phyloP scores from a whole-genome alignment of 1,140 invertebrate species.

The Temnothorax nylanderi region DNA sequence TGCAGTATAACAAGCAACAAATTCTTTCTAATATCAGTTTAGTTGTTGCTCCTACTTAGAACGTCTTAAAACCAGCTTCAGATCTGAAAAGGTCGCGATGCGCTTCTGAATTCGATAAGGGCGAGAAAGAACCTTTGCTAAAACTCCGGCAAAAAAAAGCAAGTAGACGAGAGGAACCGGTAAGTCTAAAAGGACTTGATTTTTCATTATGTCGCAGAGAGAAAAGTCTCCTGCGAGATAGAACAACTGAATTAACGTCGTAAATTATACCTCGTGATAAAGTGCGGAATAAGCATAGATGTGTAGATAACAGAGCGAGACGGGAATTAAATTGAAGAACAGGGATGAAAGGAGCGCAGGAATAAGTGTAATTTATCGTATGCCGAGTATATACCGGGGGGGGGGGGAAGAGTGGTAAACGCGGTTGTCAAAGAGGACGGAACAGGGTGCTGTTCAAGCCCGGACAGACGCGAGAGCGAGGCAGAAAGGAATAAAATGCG shows the following conservation, averaged over 20 bases:
- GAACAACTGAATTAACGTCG: conserved; percentile 56
- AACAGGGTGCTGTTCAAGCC: conserved; percentile 18
- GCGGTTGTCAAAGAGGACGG: not conserved
- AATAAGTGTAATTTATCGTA: conserved; percentile 43
- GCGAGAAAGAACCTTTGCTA: not conserved
- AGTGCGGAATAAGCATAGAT: conserved; percentile 48
- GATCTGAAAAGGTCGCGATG: not conserved
- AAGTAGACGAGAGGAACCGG: not conserved
- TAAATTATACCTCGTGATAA: conserved; percentile 54
- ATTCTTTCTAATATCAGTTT: not conserved
- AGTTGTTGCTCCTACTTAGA: not conserved
- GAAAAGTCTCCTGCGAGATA: conserved; percentile 36
- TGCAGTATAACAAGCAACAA: not conserved
- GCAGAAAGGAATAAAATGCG: not conserved
- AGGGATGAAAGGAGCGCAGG: conserved; percentile 1
- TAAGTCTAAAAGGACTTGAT: conserved; percentile 8
- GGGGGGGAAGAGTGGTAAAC: not conserved
- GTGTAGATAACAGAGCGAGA: conserved; percentile 23
- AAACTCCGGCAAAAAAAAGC: not conserved
- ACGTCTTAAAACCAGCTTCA: not conserved
- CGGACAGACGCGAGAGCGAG: not conserved
- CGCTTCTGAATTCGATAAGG: conserved; percentile 3
- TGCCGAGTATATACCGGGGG: not conserved
- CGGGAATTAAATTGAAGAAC: conserved; percentile 25
- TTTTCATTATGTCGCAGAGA: conserved; percentile 44